Base-by-base conservation (phyloP, 2,797 vertebrate species). In the Fistularia commersonii region DNA sequence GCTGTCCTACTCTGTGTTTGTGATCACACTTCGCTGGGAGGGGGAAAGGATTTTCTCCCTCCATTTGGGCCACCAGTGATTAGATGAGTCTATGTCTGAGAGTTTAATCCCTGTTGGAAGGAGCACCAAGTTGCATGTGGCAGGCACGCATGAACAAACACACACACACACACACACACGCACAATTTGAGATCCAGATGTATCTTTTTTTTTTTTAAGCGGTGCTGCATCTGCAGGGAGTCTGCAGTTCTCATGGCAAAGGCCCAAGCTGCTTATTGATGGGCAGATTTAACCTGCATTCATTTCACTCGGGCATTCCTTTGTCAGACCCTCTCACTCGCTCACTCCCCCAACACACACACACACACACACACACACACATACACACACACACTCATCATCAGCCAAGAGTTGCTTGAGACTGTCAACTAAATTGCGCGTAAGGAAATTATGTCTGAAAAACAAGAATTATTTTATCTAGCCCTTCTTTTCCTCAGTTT, bases 221-320 rank as follows among this genome's bases (percentile, higher is more conserved):
- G 57, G 53, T 65, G 62, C 71, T 75, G 57, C 77, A 81, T 72
- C 77, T 79, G 77, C 78, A 75, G 57, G 66, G 74, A 45, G 61
- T 78, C 66, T 80, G 69, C 54, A 32, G 60, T 61, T 58, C 50
- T 76, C 39, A 5, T 83, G 85, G 86, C 80, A 56, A 56, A 33
- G 59, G 44, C 62, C 81, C 83, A 88, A 88, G 87, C 85, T 73
- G 74, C 84, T 88, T 86, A 88, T 80, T 84, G 81, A 87, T 76
- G 79, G 75, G 45, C 74, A 84, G 86, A 83, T 88, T 85, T 81
- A 82, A 63, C 54, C 73, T 66, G 61, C 72, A 76, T 87, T 82
- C 72, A 76, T 82, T 84, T 84, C 66, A 72, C 61, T 69, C 61
- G 64, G 66, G 62, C 67, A 52, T 74, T 82, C 57, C 68, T 82